phyloP scores from a whole-genome alignment of 2,888 invertebrate species.

The Clostera curtula region DNA sequence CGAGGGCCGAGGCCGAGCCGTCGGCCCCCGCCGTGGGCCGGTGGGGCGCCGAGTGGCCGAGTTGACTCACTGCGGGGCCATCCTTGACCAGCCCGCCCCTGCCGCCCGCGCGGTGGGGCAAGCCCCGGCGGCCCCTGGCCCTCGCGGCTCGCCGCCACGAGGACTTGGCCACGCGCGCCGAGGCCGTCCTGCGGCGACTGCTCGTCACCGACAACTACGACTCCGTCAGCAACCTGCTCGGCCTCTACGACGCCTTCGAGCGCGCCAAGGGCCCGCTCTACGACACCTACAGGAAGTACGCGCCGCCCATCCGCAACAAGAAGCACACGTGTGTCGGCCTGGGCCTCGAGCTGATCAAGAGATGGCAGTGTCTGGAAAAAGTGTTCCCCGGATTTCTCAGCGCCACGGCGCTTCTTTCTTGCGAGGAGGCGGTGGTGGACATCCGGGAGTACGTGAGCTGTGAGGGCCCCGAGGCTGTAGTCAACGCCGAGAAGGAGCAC shows the following conservation, averaged over 20 bases:
- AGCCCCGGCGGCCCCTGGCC: constrained; percentile 27
- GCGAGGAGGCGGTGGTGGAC: constrained; percentile 86
- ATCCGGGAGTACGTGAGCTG: constrained; percentile 74
- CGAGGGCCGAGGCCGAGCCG: constrained; percentile 70
- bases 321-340: constrained; percentile 93
- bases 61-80: constrained; percentile 84
- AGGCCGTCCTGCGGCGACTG: constrained; percentile 85
- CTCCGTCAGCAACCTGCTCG: constrained; percentile 89
- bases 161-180: constrained; percentile 85
- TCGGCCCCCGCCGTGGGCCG: constrained; percentile 87
- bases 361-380: constrained; percentile 74
- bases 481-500: constrained; percentile 90
- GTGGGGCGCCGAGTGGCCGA: constrained; percentile 97
- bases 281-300: constrained; percentile 84
- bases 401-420: constrained; percentile 80
- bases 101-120: constrained; percentile 77
- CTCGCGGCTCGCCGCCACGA: constrained; percentile 78
- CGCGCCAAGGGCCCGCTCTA: constrained; percentile 75
- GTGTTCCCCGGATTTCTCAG: constrained; percentile 81
- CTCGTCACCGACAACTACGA: constrained; percentile 92
- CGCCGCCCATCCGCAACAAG: constrained; percentile 83
- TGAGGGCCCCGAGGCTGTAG: constrained; percentile 72
- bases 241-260: constrained; percentile 78
- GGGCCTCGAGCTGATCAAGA: constrained; percentile 80
- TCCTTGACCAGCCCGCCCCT: constrained; percentile 84